phyloP scores from a whole-genome alignment of 2,888 invertebrate genomes.

The Neocrepidodera transversa region DNA sequence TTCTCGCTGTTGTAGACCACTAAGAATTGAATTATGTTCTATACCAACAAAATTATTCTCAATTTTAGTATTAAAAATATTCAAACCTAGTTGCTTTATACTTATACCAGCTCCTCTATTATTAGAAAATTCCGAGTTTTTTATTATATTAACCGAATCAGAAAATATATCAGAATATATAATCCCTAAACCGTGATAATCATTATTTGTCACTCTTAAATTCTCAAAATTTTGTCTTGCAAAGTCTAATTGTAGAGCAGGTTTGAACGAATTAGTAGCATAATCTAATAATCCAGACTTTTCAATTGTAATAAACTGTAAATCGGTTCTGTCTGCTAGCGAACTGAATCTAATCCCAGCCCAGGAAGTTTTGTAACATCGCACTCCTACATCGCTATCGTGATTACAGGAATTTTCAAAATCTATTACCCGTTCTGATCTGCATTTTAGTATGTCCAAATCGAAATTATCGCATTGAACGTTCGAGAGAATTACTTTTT shows the following conservation, averaged over 20 bases:
- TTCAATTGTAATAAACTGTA: constrained; percentile 89
- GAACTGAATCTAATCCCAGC: constrained; percentile 92
- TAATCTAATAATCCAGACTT: constrained; percentile 94
- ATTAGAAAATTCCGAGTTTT: constrained; percentile 82
- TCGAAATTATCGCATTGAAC: constrained; percentile 92
- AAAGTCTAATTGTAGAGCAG: constrained; percentile 88
- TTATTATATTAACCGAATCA: constrained; percentile 80
- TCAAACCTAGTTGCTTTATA: constrained; percentile 86
- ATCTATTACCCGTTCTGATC: constrained; percentile 76
- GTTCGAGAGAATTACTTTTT: constrained; percentile 82
- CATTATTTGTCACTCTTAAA: constrained; percentile 81
- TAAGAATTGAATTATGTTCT: constrained; percentile 88
- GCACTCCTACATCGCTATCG: constrained; percentile 85
- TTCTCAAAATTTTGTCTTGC: constrained; percentile 83
- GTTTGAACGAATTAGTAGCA: constrained; percentile 84
- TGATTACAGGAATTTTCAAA: constrained; percentile 91
- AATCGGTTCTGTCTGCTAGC: constrained; percentile 82
- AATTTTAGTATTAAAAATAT: constrained; percentile 78
- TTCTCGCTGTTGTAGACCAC: constrained; percentile 85
- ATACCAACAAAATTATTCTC: constrained; percentile 91
- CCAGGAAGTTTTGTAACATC: constrained; percentile 93
- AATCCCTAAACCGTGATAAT: constrained; percentile 92
- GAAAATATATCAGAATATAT: constrained; percentile 94
- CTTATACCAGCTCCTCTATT: constrained; percentile 90
- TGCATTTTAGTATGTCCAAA: constrained; percentile 86